Evolutionary conservation across 2,888 invertebrate species (phyloP), one percentile per base, ranked within the genome.

Genomic region (Tridacna crocea): DNA sequence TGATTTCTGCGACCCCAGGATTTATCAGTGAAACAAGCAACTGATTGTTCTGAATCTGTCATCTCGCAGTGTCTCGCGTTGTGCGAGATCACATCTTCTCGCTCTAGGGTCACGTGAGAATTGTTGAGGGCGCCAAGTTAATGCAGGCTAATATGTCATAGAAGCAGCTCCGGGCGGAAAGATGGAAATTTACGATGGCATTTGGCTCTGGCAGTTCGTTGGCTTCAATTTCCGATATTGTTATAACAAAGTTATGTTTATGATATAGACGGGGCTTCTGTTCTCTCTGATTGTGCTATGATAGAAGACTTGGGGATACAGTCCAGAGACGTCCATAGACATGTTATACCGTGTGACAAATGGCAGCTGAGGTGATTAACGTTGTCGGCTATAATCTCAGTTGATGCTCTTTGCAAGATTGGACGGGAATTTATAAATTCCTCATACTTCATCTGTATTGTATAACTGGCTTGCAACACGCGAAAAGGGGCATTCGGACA

Each of bases 201-300:
- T 66, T 72, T 51, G 36, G 60, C 51, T 78, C 63, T 75, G 77
- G 47, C 72, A 77, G 70, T 77, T 61, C 55, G 36, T 58, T 47
- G 83, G 79, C 68, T 79, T 80, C 77, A 77, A 82, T 79, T 82
- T 82, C 84, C 82, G 79, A 78, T 81, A 66, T 61, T 58, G 72
- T 68, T 77, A 81, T 84, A 79, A 79, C 76, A 61, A 73, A 76
- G 80, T 84, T 84, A 84, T 84, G 79, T 79, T 84, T 84, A 84
- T 82, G 77, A 84, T 77, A 79, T 76, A 61, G 61, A 68, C 66
- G 22, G 63, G 51, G 46, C 55, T 76, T 46, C 58, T 27, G 68
- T 27, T 55, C 58, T 26, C 68, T 15, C n/a, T 17, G 17, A 47
- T 47, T 68, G 11, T 46, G 36, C 47, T 46, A 36, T 46, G 68